A percentile compares a stretch with the other conserved stretches of the same genome.
These are phyloP conservation scores for Parazoanthus darwini DNA, from an alignment of 92 coral and sea anemone species.

Conservation along the genomic window DNA sequence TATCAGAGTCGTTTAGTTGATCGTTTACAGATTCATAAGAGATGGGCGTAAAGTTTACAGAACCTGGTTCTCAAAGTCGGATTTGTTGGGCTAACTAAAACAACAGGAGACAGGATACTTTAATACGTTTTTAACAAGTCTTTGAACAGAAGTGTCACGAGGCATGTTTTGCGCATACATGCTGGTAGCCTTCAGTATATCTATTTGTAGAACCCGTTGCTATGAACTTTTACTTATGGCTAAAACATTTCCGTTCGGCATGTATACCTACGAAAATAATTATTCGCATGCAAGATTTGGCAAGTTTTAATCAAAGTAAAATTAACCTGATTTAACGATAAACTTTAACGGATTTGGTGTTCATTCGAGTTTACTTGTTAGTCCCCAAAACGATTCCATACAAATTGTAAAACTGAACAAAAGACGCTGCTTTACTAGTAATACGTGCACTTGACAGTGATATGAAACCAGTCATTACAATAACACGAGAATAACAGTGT, in stretches of 20 bases:
- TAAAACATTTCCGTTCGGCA: neutral
- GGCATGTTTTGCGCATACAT: constrained; percentile 12
- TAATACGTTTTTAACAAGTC: constrained; percentile 44
- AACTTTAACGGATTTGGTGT: neutral
- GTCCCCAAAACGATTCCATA: neutral
- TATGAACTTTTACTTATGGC: constrained; percentile 21
- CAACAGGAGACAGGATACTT: constrained; percentile 29
- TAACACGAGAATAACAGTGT: neutral
- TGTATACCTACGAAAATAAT: neutral
- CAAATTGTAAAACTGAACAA: neutral
- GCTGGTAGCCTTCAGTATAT: constrained; percentile 8
- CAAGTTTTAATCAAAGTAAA: neutral
- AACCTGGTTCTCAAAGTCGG: constrained; percentile 1
- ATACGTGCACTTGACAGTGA: constrained; percentile 29
- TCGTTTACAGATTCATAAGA: neutral
- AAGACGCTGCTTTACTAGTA: neutral
- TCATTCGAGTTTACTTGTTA: neutral
- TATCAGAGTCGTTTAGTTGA: neutral
- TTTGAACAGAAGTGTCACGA: constrained; percentile 40
- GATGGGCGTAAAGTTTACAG: constrained; percentile 13
- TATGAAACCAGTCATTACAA: constrained; percentile 32
- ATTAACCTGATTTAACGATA: neutral
- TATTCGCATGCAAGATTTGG: neutral
- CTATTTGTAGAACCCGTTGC: constrained; percentile 42
- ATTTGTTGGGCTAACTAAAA: constrained; percentile 26